A percentile compares a stretch with the other conserved stretches of the same genome.
These are phyloP conservation scores for Aphis craccivora DNA, from an alignment of 1,140 invertebrate species.

Conservation along the genomic window DNA sequence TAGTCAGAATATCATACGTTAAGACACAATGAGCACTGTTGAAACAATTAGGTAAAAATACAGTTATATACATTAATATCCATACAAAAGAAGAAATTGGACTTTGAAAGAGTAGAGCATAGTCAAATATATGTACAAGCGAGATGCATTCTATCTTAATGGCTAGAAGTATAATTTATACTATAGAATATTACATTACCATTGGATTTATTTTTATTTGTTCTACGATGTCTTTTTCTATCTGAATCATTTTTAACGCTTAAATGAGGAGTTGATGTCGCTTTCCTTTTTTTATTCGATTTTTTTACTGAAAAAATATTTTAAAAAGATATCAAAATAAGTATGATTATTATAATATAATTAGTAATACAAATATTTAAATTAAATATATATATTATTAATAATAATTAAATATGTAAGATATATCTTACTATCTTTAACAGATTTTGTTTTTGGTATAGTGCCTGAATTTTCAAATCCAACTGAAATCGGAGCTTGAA, in stretches of 20 bases:
- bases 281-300: slow-evolving; percentile 56
- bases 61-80: not conserved
- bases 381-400: not conserved
- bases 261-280: slow-evolving; percentile 52
- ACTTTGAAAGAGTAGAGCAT: not conserved
- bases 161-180: not conserved
- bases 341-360: not conserved
- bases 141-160: not conserved
- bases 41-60: too few relatives aligned
- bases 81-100: not conserved
- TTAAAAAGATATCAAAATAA: not conserved
- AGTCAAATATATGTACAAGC: not conserved
- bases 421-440: slow-evolving; percentile 31
- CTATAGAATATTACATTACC: slow-evolving; percentile 24
- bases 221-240: slow-evolving; percentile 51
- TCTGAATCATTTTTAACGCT: slow-evolving; percentile 56
- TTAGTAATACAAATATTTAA: slow-evolving; percentile 13
- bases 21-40: not conserved
- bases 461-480: slow-evolving; percentile 4
- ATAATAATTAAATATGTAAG: not conserved
- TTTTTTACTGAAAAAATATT: slow-evolving; percentile 39
- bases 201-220: slow-evolving; percentile 51
- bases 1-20: not conserved
- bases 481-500: not conserved
- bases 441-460: slow-evolving; percentile 48